Conservation (phyloP, 2,113 vertebrate species). For the Thalassarche chlororhynchos region DNA sequence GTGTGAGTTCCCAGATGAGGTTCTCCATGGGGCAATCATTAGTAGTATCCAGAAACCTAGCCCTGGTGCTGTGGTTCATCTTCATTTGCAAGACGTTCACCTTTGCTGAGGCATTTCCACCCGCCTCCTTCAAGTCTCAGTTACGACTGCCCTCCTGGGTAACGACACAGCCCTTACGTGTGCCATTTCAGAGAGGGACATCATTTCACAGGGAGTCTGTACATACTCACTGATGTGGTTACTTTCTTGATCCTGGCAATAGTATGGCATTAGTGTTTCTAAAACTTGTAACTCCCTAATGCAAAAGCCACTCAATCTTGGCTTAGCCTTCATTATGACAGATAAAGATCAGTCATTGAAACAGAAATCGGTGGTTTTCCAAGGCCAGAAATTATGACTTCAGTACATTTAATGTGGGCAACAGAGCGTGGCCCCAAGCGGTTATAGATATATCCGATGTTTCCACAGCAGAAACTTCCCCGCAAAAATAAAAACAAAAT, state of each 20-base stretch:
- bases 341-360: constrained; percentile 13
- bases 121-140: background rate
- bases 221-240: background rate
- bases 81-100: background rate
- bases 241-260: background rate
- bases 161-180: background rate
- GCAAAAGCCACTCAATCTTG: constrained; percentile 1
- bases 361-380: background rate
- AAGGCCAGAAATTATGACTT: constrained; percentile 27
- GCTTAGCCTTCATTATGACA: background rate
- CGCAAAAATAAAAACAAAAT: background rate
- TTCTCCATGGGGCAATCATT: background rate
- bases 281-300: background rate
- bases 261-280: background rate
- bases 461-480: constrained; percentile 1
- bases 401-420: constrained; percentile 18
- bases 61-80: background rate
- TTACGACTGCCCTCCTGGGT: background rate
- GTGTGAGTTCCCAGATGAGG: background rate
- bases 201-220: background rate
- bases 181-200: background rate
- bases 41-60: background rate
- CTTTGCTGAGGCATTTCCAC: background rate
- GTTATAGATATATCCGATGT: background rate
- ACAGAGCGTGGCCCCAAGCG: background rate